phyloP scores from a whole-genome alignment of 2,888 invertebrate species.

The Mythimna albipuncta region DNA sequence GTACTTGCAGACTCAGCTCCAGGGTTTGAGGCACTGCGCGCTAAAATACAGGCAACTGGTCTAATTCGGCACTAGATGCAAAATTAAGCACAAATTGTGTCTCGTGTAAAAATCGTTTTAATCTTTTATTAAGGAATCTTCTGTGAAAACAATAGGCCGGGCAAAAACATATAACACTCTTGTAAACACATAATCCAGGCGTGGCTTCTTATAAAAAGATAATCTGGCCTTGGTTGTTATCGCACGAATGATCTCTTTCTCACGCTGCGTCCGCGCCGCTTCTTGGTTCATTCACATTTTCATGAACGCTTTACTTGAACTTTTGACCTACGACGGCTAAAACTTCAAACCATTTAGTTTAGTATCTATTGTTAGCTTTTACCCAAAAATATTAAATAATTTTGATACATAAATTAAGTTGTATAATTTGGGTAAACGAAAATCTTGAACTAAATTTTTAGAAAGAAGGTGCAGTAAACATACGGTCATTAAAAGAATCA shows the following conservation, averaged over 20 bases:
- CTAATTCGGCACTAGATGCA: too few relatives aligned
- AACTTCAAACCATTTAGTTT: conserved; percentile 51
- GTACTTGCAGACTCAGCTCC: too few relatives aligned
- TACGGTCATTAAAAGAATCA: neutral
- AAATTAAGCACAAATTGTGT: too few relatives aligned
- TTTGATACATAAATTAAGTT: conserved; percentile 23
- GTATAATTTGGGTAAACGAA: conserved; percentile 22
- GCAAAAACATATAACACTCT: conserved; percentile 20
- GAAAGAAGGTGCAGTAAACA: conserved; percentile 1
- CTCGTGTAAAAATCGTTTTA: too few relatives aligned
- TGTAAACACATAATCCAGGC: conserved; percentile 35
- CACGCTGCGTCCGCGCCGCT: conserved; percentile 53
- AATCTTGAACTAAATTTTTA: neutral
- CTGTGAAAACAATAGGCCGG: conserved; percentile 5
- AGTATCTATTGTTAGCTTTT: conserved; percentile 48
- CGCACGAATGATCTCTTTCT: conserved; percentile 63
- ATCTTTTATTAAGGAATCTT: neutral
- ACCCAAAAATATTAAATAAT: conserved; percentile 41
- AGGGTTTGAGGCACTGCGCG: too few relatives aligned
- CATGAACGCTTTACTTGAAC: conserved; percentile 55
- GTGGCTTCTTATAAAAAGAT: conserved; percentile 49
- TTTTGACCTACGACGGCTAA: conserved; percentile 55
- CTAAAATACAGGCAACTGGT: too few relatives aligned
- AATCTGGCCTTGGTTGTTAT: conserved; percentile 60
- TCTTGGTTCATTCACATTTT: conserved; percentile 68